These are phyloP conservation scores for human (Homo sapiens) DNA, from an alignment of 2,113 vertebrate species.

Conservation along the genomic window GRCh38 chr1:165259501-165260000, in stretches of 20 bases:
- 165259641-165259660: background rate
- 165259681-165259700: background rate
- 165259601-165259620: background rate
- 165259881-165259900: background rate
- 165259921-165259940: background rate
- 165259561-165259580: background rate
- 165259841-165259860: background rate
- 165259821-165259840: background rate
- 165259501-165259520: background rate
- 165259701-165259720: background rate
- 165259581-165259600: no score
- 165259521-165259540: background rate
- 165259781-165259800: background rate
- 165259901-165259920: background rate
- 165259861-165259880: background rate
- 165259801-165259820: background rate
- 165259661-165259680: background rate
- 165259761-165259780: fast-evolving
- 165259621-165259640: background rate
- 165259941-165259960: background rate
- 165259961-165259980: background rate
- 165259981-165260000: background rate
- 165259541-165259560: background rate
- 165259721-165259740: background rate
- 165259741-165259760: background rate